Evolutionary conservation across 2,113 vertebrate species (phyloP), one percentile per base, ranked within the genome.

Genomic region (Noturus placidus): DNA sequence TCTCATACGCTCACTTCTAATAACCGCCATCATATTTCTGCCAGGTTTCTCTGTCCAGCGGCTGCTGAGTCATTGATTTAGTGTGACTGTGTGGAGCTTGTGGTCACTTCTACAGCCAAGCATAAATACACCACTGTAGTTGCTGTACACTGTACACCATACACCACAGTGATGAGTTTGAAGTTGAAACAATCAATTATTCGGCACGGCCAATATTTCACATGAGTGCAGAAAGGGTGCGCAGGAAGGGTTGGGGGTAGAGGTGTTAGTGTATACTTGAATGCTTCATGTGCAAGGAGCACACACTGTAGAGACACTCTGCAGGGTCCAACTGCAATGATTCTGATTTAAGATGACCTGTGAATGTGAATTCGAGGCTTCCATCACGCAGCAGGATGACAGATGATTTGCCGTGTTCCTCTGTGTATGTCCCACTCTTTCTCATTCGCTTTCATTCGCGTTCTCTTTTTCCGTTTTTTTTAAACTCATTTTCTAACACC

Each of bases 161-260:
- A 93, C 87, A 30, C 89, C 86, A 17, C 84, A 88, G 86, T 83
- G 93, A 94, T 92, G 92, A 91, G 93, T 92, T 90, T 94, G 93
- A 94, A 94, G 94, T 94, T 95, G 93, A 95, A 94, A 91, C 91
- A 92, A 95, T 95, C 92, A 93, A 94, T 96, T 94, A 95, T 95
- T 93, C 92, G 90, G 89, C 92, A 87, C 83, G 77, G 92, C 95
- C 93, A 94, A 94, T 95, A 94, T 94, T 95, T 94, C 92, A 95
- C 17, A 69, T 76, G 91, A 91, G 91, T 91, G 50, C 91, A 85
- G 82, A 86, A 17, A 59, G 78, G 89, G 87, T 46, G 65, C 27
- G 0, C 27, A 46, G 67, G 20, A 57, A 84, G n/a, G 27, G 77
- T 14, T 6, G 50, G 78, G 14, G 38, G 77, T 84, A 57, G 80